Base-by-base conservation (phyloP, 2,113 vertebrate genomes). In the Leiothrix lutea region DNA sequence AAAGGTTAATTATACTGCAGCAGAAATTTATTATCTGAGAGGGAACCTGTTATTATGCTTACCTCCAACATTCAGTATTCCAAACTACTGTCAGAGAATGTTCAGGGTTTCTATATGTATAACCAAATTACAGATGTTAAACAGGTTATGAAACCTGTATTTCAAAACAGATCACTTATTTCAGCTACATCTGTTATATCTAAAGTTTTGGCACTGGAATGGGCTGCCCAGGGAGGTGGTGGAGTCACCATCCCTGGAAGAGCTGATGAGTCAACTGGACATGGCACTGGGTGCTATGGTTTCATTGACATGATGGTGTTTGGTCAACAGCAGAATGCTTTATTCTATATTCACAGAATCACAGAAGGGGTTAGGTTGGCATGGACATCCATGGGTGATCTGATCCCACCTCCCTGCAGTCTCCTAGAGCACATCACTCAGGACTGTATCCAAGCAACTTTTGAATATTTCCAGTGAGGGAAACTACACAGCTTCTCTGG, bases 251-350 rank as follows among this genome's bases (percentile, higher is more conserved):
- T 14, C 12, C 12, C 15, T 58, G 14, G 58, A 51, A 58, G 12
- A 9, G 60, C 8, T 58, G 26, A 58, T 1, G 2, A 45, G 29
- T 16, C 26, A 23, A 14, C 26, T 29, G 33, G 15, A 72, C 0
- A 0, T 44, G 22, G 6, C 33, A 65, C 51, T 28, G 19, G 50
- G 12, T 33, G 26, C 5, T 51, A 4, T 45, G 23, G 12, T 51
- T 57, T 44, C 23, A 57, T 58, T 36, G 22, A 29, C 15, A 26
- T 28, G 18, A 11, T 16, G 17, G 7, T 31, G 14, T 71, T 56
- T 17, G 6, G 40, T 48, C 22, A 57, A 23, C 15, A 19, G 12
- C 5, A 38, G 21, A 86, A 58, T 10, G 6, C 2, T 79, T 94
- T 79, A 58, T 42, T 69, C 29, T 25, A 10, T 40, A 48, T 56